These are phyloP conservation scores for Adelosebastes latens DNA, from an alignment of 2,797 vertebrate genomes.

Conservation along the genomic window DNA sequence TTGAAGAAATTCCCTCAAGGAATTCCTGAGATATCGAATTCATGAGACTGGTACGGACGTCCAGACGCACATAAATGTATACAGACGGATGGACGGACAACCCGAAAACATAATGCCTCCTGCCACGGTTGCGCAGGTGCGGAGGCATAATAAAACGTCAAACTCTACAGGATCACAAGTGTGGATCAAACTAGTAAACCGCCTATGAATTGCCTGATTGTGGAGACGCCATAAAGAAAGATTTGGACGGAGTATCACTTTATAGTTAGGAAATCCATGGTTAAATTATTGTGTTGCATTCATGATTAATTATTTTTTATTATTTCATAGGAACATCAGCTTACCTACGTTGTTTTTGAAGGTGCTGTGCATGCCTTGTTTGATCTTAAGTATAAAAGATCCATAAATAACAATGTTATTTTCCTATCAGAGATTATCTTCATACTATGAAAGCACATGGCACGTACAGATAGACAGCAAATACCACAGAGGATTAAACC, in stretches of 20 bases:
- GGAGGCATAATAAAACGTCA: neutral
- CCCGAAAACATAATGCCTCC: too few species aligned
- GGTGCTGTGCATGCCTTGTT: neutral
- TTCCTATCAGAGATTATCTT: neutral
- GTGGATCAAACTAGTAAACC: neutral
- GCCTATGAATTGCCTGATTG: neutral
- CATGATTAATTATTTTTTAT: neutral
- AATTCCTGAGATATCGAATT: too few species aligned
- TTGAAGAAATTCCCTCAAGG: too few species aligned
- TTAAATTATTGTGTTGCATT: neutral
- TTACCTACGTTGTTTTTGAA: too few species aligned
- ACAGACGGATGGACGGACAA: neutral
- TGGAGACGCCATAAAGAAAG: neutral
- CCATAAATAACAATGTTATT: neutral
- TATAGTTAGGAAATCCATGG: neutral
- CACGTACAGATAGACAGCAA: neutral
- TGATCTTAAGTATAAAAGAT: neutral
- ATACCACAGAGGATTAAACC: constrained; percentile 34
- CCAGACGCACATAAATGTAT: too few species aligned
- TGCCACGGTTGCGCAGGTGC: neutral
- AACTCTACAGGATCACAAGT: neutral
- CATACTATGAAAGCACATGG: neutral
- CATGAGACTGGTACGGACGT: too few species aligned
- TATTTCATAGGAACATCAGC: neutral
- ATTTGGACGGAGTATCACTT: neutral